Evolutionary conservation across 30 jellyfish, hydroid and myxozoan species (phyloP).

Genomic region (Mastigias papua): DNA sequence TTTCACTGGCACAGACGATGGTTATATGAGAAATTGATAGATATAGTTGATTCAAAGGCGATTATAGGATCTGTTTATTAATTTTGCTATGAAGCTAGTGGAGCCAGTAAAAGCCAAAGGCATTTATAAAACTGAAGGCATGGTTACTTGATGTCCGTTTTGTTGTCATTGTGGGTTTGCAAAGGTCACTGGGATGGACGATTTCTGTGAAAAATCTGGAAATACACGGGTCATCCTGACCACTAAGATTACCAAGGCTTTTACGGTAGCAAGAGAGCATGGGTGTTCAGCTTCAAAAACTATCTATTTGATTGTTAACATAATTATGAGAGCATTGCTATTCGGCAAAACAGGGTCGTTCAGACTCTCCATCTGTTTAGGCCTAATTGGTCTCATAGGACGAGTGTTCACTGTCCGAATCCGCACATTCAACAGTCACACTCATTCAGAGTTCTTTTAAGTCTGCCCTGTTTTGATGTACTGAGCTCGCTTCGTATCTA

Average conservation of each 20-base stretch:
- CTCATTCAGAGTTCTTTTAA: too few relatives aligned
- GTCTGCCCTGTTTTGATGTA: too few relatives aligned
- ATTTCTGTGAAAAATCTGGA: background rate
- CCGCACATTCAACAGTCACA: too few relatives aligned
- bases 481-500: too few relatives aligned
- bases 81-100: background rate
- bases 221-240: background rate
- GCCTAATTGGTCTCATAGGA: too few relatives aligned
- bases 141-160: background rate
- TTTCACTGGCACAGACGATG: background rate
- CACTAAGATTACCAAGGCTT: background rate
- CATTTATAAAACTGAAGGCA: background rate
- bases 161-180: conserved; percentile 9
- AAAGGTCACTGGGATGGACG: background rate
- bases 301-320: too few relatives aligned
- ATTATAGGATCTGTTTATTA: background rate
- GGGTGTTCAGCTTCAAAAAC: background rate
- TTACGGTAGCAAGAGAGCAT: background rate
- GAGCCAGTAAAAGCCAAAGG: conserved; percentile 6
- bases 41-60: background rate
- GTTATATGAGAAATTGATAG: background rate
- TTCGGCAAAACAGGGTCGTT: too few relatives aligned
- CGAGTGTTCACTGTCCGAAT: too few relatives aligned
- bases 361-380: too few relatives aligned
- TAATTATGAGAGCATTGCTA: too few relatives aligned